Base-by-base conservation (phyloP, 2,888 invertebrate species). In the Aethes cnicana region DNA sequence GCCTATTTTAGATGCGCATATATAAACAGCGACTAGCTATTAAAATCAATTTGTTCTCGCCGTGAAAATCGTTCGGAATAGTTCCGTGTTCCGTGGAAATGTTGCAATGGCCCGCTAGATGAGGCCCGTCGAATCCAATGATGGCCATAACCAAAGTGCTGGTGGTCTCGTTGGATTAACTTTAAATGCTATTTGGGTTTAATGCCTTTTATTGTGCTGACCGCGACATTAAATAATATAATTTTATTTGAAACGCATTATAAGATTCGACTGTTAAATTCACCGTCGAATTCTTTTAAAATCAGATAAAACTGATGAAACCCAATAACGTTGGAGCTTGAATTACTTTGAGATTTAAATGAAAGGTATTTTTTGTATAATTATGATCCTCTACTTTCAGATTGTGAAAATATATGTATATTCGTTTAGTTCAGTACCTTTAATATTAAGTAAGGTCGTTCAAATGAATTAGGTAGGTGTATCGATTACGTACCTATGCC, bases 41-140 rank as follows among this genome's bases (percentile, higher is more conserved):
- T 71, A 71, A 66, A 74, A 72, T 62, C 73, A 74, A 78, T 78
- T 75, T 74, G 74, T 76, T 74, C 70, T 69, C 66, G 70, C 63
- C 60, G 56, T 60, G 66, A 68, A 70, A 69, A 67, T 65, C 62
- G 58, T 64, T 65, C 59, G 35, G 53, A 63, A 59, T 62, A 55
- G 61, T 58, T 61, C 57, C 61, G 58, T 62, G 57, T 59, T 62
- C 58, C 57, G 46, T 56, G 52, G 55, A 48, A 55, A 52, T 52
- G 43, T 46, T 46, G 52, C 44, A 46, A 52, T 12, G 25, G 30
- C 36, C 14, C 11, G 11, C 21, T 26, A 16, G 23, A 46, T 52
- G 46, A 52, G 39, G 39, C 52, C 46, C 46, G 32, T 52, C 52
- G 39, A 46, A 52, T 52, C 20, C 30, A 32, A 20, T 35, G 49